Evolutionary conservation across 2,797 vertebrate genomes (phyloP).

Genomic region (Helarctos malayanus): DNA sequence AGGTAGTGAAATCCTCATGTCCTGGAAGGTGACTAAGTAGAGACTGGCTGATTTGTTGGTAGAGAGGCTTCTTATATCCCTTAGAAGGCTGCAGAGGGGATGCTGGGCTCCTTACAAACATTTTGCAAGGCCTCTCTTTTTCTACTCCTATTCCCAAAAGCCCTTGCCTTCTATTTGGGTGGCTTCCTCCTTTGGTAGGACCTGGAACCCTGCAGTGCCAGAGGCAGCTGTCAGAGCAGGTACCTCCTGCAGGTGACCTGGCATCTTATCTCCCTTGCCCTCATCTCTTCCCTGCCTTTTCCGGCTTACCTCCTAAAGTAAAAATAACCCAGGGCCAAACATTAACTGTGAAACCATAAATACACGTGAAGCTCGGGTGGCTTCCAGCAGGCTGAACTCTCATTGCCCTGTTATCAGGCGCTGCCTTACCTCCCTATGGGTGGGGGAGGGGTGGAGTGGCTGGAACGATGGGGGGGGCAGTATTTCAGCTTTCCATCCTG

Average conservation of each 20-base stretch:
- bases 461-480: background rate
- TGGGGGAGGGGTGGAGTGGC: background rate
- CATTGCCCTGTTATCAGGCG: constrained; percentile 54
- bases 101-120: background rate
- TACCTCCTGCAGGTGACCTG: constrained; percentile 46
- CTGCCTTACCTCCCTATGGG: background rate
- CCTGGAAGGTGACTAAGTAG: background rate
- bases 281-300: constrained; percentile 38
- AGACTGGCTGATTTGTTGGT: background rate
- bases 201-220: background rate
- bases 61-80: background rate
- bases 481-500: background rate
- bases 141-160: background rate
- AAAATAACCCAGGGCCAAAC: constrained; percentile 78
- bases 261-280: constrained; percentile 49
- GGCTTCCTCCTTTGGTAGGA: background rate
- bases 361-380: constrained; percentile 69
- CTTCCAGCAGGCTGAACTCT: constrained; percentile 65
- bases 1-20: background rate
- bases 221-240: background rate
- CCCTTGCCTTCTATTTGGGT: background rate
- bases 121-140: background rate
- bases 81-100: background rate
- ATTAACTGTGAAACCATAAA: constrained; percentile 82
- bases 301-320: constrained; percentile 50